phyloP scores from a whole-genome alignment of 2,113 vertebrate genomes.

The Struthidea cinerea region DNA sequence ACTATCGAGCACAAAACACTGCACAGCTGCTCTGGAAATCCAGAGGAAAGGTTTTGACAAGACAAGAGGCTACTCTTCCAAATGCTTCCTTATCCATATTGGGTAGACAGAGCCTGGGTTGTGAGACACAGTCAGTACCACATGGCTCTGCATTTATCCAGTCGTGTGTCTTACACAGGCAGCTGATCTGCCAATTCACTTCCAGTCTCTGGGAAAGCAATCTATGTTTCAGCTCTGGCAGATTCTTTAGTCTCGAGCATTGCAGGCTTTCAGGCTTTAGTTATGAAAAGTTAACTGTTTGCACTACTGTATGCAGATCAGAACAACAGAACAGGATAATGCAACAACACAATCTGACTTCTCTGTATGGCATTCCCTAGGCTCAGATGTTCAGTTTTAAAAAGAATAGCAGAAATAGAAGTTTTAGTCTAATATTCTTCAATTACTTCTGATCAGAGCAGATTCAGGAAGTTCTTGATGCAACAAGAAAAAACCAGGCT shows the following conservation, averaged over 20 bases:
- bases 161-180: background rate
- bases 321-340: background rate
- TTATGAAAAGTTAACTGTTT: background rate
- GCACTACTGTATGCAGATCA: background rate
- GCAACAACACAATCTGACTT: background rate
- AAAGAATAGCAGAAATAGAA: background rate
- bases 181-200: background rate
- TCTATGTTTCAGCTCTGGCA: background rate
- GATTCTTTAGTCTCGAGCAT: background rate
- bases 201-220: background rate
- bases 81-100: background rate
- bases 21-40: background rate
- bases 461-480: background rate
- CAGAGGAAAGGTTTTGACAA: background rate
- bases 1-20: background rate
- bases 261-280: background rate
- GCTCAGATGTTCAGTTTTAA: background rate
- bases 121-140: background rate
- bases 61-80: background rate
- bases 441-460: background rate
- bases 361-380: background rate
- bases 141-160: background rate
- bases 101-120: background rate
- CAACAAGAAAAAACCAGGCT: background rate
- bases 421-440: background rate